phyloP scores from a whole-genome alignment of 2,888 invertebrate species.

The Atrina japonica region DNA sequence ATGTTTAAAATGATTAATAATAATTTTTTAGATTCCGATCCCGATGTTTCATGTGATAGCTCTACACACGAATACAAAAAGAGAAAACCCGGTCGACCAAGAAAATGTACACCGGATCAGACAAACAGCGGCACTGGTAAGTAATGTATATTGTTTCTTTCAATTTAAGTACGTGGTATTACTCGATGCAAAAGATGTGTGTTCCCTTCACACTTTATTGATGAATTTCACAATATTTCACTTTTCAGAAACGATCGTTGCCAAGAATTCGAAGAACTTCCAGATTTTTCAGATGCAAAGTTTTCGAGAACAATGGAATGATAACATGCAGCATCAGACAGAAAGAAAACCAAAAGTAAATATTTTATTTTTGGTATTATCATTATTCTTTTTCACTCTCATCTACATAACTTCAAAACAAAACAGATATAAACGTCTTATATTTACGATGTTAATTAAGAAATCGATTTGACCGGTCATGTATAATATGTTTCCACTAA shows the following conservation, averaged over 20 bases:
- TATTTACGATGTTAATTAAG: no score
- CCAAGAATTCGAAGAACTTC: slow-evolving; percentile 86
- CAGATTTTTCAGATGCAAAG: slow-evolving; percentile 60
- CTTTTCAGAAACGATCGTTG: slow-evolving; percentile 87
- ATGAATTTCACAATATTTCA: slow-evolving; percentile 3
- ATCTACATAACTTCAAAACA: no score
- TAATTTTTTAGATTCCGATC: slow-evolving; percentile 64
- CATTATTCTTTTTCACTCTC: no score
- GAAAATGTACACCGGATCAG: slow-evolving; percentile 82
- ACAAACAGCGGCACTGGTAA: slow-evolving; percentile 72
- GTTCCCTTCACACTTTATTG: no score
- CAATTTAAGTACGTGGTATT: no score
- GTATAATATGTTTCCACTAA: no score
- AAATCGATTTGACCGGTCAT: no score
- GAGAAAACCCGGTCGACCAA: slow-evolving; percentile 90
- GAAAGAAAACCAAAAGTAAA: slow-evolving; percentile 39
- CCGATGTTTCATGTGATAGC: slow-evolving; percentile 57
- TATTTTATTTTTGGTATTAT: no score
- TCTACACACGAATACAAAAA: slow-evolving; percentile 83
- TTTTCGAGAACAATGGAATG: slow-evolving; percentile 42
- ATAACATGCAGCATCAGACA: slow-evolving; percentile 7
- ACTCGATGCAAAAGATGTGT: no score
- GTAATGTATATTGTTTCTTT: no score
- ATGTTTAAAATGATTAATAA: no score
- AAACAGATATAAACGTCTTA: no score